Base-by-base conservation (phyloP, 2,797 vertebrate species). In the Notoglanidium macrostoma region DNA sequence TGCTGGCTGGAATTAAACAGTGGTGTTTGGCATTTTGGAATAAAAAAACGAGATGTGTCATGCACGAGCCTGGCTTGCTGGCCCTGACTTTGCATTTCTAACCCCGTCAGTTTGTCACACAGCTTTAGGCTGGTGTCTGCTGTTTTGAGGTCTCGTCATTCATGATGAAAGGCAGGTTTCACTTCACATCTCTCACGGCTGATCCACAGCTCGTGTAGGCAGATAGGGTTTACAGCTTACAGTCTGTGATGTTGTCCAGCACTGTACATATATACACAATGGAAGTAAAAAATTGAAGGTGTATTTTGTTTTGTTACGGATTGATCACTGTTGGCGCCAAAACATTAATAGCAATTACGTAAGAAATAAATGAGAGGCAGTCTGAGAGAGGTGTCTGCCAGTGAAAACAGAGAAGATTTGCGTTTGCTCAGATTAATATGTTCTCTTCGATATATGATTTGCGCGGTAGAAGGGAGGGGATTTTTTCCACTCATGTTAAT, bases 1-100 rank as follows among this genome's bases (percentile, higher is more conserved):
- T 76, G 65, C 67, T 0, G 63, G 74, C 87, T 85, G 77, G 26
- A 88, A 88, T 61, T 67, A 54, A 88, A 88, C 65, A 44, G 70
- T 17, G 44, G n/a, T 4, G 15, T 77, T 57, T 85, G 78, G 87
- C 40, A 3, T 65, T 68, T 83, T 23, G 14, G 21, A 59, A 54
- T 5, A 35, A 68, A 32, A 83, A 46, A 89, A 61, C 32, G 32
- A 7, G 17, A 35, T 19, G 79, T 40, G 55, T 23, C n/a, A 6
- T 2, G 11, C 54, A 61, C 54, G 54, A 59, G 54, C 11, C 55
- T 44, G 63, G 51, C 12, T 46, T 46, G 29, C 21, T 74, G 86
- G 70, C 44, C 21, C 59, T 61, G 78, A 17, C 23, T 59, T 59
- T 70, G 54, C 77, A 61, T 59, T 68, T 80, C 46, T 57, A 12